A percentile compares a stretch with the other conserved stretches of the same genome.
Evolutionary conservation across 2,113 vertebrate species (phyloP).

Genomic region (Serilophus lunatus): DNA sequence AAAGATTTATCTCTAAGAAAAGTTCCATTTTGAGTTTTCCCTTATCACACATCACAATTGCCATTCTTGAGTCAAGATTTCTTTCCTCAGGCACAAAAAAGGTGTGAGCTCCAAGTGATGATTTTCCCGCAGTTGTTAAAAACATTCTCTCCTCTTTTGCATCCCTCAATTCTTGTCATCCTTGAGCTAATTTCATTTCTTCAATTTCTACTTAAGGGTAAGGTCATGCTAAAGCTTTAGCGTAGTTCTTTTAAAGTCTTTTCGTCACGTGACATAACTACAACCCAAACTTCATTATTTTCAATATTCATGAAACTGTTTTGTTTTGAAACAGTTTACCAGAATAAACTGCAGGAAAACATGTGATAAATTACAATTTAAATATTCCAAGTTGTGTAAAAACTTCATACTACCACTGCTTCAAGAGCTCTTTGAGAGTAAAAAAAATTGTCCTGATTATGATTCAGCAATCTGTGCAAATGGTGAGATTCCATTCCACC

Average conservation of each 20-base stretch:
- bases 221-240: not conserved
- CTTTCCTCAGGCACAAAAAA: not conserved
- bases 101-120: not conserved
- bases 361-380: not conserved
- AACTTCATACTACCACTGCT: not conserved
- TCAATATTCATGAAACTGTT: not conserved
- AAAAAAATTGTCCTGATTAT: not conserved
- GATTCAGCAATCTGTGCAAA: not conserved
- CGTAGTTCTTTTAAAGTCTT: not conserved
- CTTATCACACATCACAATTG: not conserved
- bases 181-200: not conserved
- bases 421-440: not conserved
- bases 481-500: not conserved
- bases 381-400: not conserved
- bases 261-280: not conserved
- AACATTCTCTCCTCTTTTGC: not conserved
- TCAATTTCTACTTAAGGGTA: not conserved
- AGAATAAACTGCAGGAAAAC: not conserved
- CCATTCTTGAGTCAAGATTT: not conserved
- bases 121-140: not conserved
- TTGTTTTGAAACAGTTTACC: not conserved
- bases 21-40: not conserved
- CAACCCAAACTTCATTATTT: not conserved
- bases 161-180: not conserved
- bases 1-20: not conserved